phyloP scores from a whole-genome alignment of 2,888 invertebrate genomes.

The Tigriopus californicus region DNA sequence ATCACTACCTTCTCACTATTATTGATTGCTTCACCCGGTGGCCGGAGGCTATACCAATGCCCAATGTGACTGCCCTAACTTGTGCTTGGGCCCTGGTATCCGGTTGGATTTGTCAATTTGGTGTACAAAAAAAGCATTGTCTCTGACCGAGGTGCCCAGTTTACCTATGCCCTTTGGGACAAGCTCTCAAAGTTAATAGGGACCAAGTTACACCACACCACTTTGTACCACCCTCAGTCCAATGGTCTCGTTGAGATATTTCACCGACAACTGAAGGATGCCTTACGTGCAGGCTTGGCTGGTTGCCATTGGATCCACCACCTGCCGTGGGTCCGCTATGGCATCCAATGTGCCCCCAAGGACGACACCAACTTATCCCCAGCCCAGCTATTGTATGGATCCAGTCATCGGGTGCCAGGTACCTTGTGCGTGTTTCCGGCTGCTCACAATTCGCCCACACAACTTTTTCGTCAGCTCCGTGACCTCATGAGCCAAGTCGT shows the following conservation, averaged over 20 bases:
- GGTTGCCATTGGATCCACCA: not conserved
- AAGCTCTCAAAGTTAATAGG: slow-evolving; percentile 15
- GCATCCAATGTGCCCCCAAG: too few relatives aligned
- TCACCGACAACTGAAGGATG: slow-evolving; percentile 14
- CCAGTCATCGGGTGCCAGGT: too few relatives aligned
- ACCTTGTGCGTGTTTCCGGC: too few relatives aligned
- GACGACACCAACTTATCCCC: too few relatives aligned
- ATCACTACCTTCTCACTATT: not conserved
- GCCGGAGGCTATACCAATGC: slow-evolving; percentile 14
- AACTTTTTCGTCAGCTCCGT: too few relatives aligned
- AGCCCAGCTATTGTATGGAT: too few relatives aligned
- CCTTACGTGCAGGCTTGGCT: not conserved
- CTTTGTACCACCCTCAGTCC: slow-evolving; percentile 19
- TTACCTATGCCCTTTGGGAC: slow-evolving; percentile 13
- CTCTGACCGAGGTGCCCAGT: slow-evolving; percentile 19
- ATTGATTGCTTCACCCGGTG: not conserved
- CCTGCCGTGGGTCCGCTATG: not conserved
- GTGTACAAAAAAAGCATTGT: slow-evolving; percentile 17
- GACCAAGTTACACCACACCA: slow-evolving; percentile 17
- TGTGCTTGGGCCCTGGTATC: slow-evolving; percentile 17
- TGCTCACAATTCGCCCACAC: too few relatives aligned
- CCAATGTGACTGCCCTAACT: slow-evolving; percentile 15
- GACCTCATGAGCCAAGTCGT: too few relatives aligned
- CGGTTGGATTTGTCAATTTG: slow-evolving; percentile 18
- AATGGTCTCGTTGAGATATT: slow-evolving; percentile 19